Evolutionary conservation across 2,113 vertebrate species (phyloP).

Genomic region (Hiodon alosoides): DNA sequence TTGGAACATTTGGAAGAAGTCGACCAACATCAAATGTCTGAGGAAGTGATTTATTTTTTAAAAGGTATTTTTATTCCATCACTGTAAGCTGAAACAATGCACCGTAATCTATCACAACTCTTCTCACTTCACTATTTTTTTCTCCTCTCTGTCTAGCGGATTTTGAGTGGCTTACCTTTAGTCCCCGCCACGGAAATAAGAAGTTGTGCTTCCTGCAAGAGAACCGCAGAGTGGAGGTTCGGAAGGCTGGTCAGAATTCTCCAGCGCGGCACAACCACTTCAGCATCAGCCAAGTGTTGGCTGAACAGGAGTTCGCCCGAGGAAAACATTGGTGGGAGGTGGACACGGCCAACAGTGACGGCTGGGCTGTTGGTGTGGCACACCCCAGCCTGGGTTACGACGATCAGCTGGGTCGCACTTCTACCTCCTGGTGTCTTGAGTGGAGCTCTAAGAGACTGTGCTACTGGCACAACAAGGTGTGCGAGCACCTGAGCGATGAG

Average conservation of each 20-base stretch:
- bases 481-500: constrained; percentile 17
- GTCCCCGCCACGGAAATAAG: constrained; percentile 15
- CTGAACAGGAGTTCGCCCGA: constrained; percentile 37
- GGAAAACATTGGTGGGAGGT: constrained; percentile 38
- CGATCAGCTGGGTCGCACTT: constrained; percentile 27
- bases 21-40: too few species aligned
- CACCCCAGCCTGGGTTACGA: constrained; percentile 20
- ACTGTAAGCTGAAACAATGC: too few species aligned
- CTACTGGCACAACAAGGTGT: constrained; percentile 26
- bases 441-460: constrained; percentile 30
- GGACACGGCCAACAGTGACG: constrained; percentile 20
- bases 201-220: constrained; percentile 38
- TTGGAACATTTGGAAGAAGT: too few species aligned
- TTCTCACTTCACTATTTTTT: not conserved
- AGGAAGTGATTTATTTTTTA: too few species aligned
- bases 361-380: constrained; percentile 48
- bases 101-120: not conserved
- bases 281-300: constrained; percentile 39
- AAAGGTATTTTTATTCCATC: too few species aligned
- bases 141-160: constrained; percentile 10
- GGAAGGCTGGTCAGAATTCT: constrained; percentile 21
- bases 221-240: constrained; percentile 36
- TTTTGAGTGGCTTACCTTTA: constrained; percentile 28
- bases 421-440: constrained; percentile 42
- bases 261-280: constrained; percentile 13